These are phyloP conservation scores for Pycnonotus jocosus DNA, from an alignment of 2,113 vertebrate species.

Conservation along the genomic window DNA sequence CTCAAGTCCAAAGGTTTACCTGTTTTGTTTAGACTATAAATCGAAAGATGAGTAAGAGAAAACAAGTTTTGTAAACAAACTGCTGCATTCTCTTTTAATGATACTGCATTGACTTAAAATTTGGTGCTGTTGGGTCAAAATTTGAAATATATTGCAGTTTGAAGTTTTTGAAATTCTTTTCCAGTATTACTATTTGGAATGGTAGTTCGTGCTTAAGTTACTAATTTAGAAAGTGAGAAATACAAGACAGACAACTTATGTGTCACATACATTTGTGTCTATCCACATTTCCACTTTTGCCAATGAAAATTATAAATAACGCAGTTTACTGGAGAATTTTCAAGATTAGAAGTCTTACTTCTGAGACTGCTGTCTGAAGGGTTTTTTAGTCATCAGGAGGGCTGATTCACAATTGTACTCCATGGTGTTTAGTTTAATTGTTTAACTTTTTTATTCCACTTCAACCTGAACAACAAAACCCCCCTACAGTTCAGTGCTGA, in stretches of 20 bases:
- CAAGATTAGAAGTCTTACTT: not conserved
- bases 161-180: not conserved
- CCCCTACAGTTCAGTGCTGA: not conserved
- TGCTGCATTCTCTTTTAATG: not conserved
- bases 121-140: not conserved
- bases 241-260: not conserved
- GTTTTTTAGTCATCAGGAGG: not conserved
- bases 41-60: not conserved
- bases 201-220: not conserved
- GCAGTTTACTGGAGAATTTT: not conserved
- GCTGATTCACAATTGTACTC: not conserved
- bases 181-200: not conserved
- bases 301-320: not conserved
- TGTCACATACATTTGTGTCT: not conserved
- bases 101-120: not conserved
- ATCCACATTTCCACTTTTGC: not conserved
- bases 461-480: not conserved
- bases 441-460: not conserved
- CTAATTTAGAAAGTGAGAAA: not conserved
- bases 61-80: not conserved
- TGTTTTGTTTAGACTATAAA: not conserved
- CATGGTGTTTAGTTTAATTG: not conserved
- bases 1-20: slow-evolving; percentile 8
- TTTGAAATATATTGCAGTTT: not conserved
- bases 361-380: not conserved